These are phyloP conservation scores for Lottia scabra DNA, from an alignment of 2,888 invertebrate species.

Conservation along the genomic window DNA sequence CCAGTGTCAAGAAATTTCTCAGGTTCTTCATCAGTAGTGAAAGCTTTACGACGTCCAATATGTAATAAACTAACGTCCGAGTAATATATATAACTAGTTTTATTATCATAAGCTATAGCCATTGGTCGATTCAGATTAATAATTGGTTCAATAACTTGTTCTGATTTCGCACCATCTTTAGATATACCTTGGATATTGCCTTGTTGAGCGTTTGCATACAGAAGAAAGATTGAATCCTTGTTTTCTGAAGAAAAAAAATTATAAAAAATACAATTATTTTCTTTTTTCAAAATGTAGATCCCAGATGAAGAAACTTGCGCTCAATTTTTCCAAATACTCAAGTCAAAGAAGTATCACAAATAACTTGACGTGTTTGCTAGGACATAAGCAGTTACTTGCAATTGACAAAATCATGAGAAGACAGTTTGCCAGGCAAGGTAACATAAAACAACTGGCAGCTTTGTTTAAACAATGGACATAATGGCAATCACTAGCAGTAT, in stretches of 20 bases:
- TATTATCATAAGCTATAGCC: conserved; percentile 79
- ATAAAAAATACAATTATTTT: too few species aligned
- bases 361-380: too few species aligned
- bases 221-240: conserved; percentile 76
- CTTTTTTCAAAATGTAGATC: too few species aligned
- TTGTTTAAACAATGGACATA: too few species aligned
- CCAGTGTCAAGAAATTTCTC: conserved; percentile 19
- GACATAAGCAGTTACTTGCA: too few species aligned
- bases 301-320: too few species aligned
- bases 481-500: too few species aligned
- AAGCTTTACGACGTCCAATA: conserved; percentile 72
- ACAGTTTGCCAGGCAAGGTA: too few species aligned
- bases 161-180: conserved; percentile 49
- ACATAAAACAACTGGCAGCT: too few species aligned
- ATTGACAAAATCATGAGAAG: too few species aligned
- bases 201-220: conserved; percentile 78
- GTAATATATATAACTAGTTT: conserved; percentile 76
- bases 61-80: conserved; percentile 72
- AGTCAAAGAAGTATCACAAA: too few species aligned
- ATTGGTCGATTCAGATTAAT: conserved; percentile 77
- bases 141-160: conserved; percentile 79
- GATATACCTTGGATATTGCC: conserved; percentile 80
- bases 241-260: conserved; percentile 69
- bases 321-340: too few species aligned
- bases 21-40: conserved; percentile 10